These are phyloP conservation scores for Atractosteus spatula DNA, from an alignment of 2,113 vertebrate genomes.

Conservation along the genomic window DNA sequence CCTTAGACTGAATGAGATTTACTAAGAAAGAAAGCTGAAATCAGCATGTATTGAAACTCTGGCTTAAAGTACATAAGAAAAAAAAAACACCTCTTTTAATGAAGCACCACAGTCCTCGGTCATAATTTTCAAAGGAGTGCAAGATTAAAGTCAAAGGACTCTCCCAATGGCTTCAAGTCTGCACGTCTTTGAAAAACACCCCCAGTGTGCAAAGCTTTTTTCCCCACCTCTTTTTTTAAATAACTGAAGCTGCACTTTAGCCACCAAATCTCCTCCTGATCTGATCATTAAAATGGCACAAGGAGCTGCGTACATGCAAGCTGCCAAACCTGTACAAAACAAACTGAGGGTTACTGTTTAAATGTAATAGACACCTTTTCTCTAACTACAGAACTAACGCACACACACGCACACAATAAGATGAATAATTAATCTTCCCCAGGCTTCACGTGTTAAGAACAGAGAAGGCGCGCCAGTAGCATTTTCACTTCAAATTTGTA, in stretches of 20 bases:
- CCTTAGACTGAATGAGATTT: too few species aligned
- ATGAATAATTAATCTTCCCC: constrained; percentile 89
- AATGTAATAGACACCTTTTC: constrained; percentile 74
- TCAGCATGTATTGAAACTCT: constrained; percentile 60
- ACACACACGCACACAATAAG: constrained; percentile 71
- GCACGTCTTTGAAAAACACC: constrained; percentile 77
- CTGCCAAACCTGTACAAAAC: constrained; percentile 60
- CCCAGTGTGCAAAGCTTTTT: constrained; percentile 71
- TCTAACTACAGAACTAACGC: constrained; percentile 68
- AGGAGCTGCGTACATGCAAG: constrained; percentile 57
- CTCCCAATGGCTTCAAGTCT: constrained; percentile 79
- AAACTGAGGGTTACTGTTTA: constrained; percentile 61
- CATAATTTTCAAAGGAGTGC: constrained; percentile 77
- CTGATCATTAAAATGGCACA: constrained; percentile 69
- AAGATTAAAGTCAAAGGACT: constrained; percentile 82
- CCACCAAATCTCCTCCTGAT: constrained; percentile 72
- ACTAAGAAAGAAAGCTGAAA: constrained; percentile 49
- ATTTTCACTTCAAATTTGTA: constrained; percentile 99
- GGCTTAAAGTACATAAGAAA: constrained; percentile 76
- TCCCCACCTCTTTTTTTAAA: constrained; percentile 43
- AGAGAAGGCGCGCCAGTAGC: constrained; percentile 79
- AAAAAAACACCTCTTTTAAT: constrained; percentile 76
- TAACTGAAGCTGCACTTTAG: constrained; percentile 71
- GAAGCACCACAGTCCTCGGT: constrained; percentile 75
- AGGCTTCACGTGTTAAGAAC: constrained; percentile 80